Evolutionary conservation across 2,888 invertebrate genomes (phyloP), one percentile per base, ranked within the genome.

Genomic region (Nomada hirtipes): DNA sequence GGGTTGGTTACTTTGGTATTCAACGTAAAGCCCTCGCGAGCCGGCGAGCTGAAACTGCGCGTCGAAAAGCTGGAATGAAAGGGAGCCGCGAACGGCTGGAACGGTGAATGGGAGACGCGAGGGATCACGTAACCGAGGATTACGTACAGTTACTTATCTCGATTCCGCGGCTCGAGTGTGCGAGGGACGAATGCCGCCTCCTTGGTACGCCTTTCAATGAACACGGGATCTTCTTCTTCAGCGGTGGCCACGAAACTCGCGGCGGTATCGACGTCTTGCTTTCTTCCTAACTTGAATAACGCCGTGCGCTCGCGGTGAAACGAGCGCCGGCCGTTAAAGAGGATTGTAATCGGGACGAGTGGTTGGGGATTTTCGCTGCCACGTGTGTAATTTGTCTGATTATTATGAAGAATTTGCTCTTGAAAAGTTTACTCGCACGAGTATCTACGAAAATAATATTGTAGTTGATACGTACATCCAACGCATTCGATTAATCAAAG

Each of bases 1-100:
- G 65, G 79, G 74, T 18, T 76, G 72, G 85, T 76, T 86, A 74
- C 79, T 86, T 88, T 82, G 74, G 76, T 76, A 84, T 82, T 80
- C 71, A 70, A 29, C 63, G 75, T 29, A 69, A 59, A 20, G 72
- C 75, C 53, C 70, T 57, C 60, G 61, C 70, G 69, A 67, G 52
- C 55, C 68, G 44, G 18, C 20, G 64, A 64, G 64, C 53, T 60
- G 64, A 61, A 75, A 57, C 23, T 63, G 23, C 50, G 63, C 74
- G 65, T 55, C 50, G 72, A 72, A 65, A 71, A 84, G 76, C 63
- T 42, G 44, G 29, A 63, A 70, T 86, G 73, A 88, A 87, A 79
- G 67, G 61, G 76, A 64, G 59, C 74, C 64, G 74, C 73, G 65
- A 42, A 20, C 44, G 68, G 36, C 9, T 23, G 36, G 44, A 44